Percentiles rank a stretch among this genome's conserved stretches.
phyloP scores from a whole-genome alignment of 2,797 vertebrate species.

The Synaphobranchus kaupii region DNA sequence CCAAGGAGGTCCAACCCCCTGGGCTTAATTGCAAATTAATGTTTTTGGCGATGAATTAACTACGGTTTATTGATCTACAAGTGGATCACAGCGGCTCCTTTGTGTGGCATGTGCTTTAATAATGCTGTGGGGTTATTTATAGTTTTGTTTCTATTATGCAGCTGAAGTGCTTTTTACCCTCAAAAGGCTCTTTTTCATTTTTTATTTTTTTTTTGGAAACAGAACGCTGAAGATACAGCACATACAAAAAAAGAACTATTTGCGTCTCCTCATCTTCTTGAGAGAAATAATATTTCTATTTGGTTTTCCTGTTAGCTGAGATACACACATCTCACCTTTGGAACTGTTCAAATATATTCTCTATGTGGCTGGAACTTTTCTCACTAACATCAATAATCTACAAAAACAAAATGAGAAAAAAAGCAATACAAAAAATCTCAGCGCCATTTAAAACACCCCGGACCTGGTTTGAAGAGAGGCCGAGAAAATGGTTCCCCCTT shows the following conservation, averaged over 20 bases:
- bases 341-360: neutral
- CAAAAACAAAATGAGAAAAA: neutral
- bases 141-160: neutral
- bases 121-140: constrained; percentile 44
- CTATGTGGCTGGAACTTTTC: neutral
- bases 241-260: neutral
- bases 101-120: constrained; percentile 63
- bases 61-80: constrained; percentile 74
- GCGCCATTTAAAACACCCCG: neutral
- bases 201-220: neutral
- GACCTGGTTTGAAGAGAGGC: neutral
- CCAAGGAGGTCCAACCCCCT: constrained; percentile 68
- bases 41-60: constrained; percentile 78
- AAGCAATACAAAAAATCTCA: neutral
- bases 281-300: neutral
- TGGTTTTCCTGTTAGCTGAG: neutral
- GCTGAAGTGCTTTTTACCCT: constrained; percentile 11
- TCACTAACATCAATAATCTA: neutral
- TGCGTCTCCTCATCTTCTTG: neutral
- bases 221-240: neutral
- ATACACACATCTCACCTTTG: neutral
- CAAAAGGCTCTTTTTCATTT: neutral
- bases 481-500: neutral
- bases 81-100: constrained; percentile 66
- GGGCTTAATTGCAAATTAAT: constrained; percentile 76